These are phyloP conservation scores for Thyatira batis DNA, from an alignment of 2,888 invertebrate genomes.

Conservation along the genomic window DNA sequence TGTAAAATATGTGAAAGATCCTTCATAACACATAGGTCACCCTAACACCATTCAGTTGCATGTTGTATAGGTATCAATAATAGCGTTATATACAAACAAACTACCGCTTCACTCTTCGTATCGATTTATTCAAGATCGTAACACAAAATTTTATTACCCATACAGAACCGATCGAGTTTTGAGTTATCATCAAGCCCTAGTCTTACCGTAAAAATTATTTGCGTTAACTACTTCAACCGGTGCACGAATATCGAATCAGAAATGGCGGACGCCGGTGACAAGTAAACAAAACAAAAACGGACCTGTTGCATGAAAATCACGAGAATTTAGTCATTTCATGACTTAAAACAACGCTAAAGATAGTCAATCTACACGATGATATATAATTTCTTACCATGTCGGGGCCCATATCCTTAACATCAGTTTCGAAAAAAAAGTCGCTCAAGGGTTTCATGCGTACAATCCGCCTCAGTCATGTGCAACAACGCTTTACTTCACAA, in stretches of 20 bases:
- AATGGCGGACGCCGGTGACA: conserved; percentile 84
- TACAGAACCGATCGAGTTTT: neutral
- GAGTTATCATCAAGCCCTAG: neutral
- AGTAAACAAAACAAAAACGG: conserved; percentile 83
- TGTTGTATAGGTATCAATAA: no score
- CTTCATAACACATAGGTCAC: no score
- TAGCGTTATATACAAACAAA: no score
- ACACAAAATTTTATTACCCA: neutral
- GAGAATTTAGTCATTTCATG: conserved; percentile 60
- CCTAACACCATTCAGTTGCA: no score
- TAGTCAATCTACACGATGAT: conserved; percentile 40
- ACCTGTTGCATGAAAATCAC: conserved; percentile 81
- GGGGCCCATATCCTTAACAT: conserved; percentile 91
- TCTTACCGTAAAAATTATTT: neutral
- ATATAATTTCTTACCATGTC: conserved; percentile 86
- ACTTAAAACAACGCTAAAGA: conserved; percentile 62
- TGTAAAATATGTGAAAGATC: no score
- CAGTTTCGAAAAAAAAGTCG: conserved; percentile 86
- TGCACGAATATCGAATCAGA: conserved; percentile 75
- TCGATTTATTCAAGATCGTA: no score
- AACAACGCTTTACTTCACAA: conserved; percentile 55
- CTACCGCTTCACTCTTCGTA: no score
- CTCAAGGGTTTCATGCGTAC: conserved; percentile 86
- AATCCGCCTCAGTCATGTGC: conserved; percentile 71
- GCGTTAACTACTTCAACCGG: conserved; percentile 50